phyloP scores from a whole-genome alignment of 1,140 invertebrate species.

The Drosophila ambigua region DNA sequence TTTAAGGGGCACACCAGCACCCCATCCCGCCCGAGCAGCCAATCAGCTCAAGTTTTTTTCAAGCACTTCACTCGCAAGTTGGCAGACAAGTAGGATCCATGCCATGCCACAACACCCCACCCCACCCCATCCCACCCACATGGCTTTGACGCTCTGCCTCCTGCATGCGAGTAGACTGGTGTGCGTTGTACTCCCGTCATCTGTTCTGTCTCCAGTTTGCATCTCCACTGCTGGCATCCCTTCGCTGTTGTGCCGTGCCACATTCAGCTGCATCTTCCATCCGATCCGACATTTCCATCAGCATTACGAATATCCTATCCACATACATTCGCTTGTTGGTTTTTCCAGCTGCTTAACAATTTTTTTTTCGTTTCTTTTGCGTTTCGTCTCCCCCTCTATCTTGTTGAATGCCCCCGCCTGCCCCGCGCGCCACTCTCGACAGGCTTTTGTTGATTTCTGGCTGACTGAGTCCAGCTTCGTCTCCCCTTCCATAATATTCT shows the following conservation, averaged over 20 bases:
- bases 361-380: constrained; percentile 29
- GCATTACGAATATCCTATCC: constrained; percentile 27
- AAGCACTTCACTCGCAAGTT: constrained; percentile 13
- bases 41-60: constrained; percentile 23
- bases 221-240: constrained; percentile 10
- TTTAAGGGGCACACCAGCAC: too few species aligned
- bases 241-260: constrained; percentile 8
- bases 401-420: background rate
- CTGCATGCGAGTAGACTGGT: background rate
- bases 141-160: constrained; percentile 5
- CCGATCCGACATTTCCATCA: constrained; percentile 31
- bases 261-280: constrained; percentile 15
- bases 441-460: constrained; percentile 78
- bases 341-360: constrained; percentile 56
- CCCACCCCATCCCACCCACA: background rate
- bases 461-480: constrained; percentile 57
- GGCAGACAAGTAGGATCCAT: constrained; percentile 40
- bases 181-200: background rate
- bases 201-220: constrained; percentile 22
- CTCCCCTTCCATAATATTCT: constrained; percentile 24
- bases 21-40: constrained; percentile 1
- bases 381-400: background rate
- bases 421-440: constrained; percentile 46
- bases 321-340: constrained; percentile 46
- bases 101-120: constrained; percentile 28